Evolutionary conservation across 2,113 vertebrate genomes (phyloP).

Genomic region (Sterrhoptilus dennistouni): DNA sequence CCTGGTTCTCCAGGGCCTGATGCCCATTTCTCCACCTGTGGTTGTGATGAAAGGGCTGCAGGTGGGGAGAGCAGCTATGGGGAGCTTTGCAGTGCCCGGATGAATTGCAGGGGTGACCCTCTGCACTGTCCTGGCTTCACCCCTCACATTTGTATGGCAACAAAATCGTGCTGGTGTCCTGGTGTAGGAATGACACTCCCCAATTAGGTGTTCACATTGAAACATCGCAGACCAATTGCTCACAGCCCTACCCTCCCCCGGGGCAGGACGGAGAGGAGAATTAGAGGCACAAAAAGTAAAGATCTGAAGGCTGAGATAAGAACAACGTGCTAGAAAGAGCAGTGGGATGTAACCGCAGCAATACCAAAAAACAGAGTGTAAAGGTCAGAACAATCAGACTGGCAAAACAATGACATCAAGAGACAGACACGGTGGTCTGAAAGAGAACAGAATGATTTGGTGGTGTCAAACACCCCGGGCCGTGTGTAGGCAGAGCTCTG

Average conservation of each 20-base stretch:
- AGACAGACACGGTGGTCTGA: not conserved
- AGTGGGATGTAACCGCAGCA: not conserved
- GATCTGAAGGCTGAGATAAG: not conserved
- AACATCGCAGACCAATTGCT: not conserved
- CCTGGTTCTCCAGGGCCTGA: not conserved
- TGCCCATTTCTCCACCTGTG: not conserved
- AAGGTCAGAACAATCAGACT: not conserved
- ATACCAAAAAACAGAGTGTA: too few relatives aligned
- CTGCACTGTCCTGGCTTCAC: not conserved
- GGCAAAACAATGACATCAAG: not conserved
- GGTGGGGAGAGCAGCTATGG: not conserved
- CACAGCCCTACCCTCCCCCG: not conserved
- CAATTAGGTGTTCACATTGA: not conserved
- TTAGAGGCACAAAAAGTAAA: not conserved
- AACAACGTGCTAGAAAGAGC: not conserved
- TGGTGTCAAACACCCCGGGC: not conserved
- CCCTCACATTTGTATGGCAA: not conserved
- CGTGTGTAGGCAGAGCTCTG: not conserved
- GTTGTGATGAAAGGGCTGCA: fast-evolving
- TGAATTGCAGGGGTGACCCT: too few relatives aligned
- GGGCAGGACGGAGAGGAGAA: not conserved
- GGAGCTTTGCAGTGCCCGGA: not conserved
- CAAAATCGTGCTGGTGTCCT: not conserved
- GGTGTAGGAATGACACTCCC: not conserved
- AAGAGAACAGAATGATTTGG: not conserved